Evolutionary conservation across 1,140 invertebrate species (phyloP).

Genomic region (Metaphire vulgaris): DNA sequence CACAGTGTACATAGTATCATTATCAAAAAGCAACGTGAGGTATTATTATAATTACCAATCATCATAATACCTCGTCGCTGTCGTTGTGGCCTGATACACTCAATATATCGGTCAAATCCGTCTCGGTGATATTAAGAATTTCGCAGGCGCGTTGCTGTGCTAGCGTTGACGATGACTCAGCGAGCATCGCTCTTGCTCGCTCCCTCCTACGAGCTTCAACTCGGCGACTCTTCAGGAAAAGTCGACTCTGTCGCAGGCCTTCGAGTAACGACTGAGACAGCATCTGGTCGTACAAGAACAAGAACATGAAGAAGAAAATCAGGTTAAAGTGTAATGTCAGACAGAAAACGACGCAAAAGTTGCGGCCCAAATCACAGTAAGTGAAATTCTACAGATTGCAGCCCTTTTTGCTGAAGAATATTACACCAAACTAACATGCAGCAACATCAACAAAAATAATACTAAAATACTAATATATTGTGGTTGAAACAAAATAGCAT

Average conservation of each 20-base stretch:
- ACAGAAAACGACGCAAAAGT: too few relatives aligned
- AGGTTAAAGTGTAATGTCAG: too few relatives aligned
- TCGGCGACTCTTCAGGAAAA: not conserved
- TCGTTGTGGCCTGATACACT: not conserved
- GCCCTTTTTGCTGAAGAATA: too few relatives aligned
- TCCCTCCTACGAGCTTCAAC: not conserved
- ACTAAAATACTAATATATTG: too few relatives aligned
- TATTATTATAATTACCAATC: not conserved
- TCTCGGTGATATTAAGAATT: not conserved
- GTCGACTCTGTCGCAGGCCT: not conserved
- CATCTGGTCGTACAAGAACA: too few relatives aligned
- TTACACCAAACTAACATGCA: too few relatives aligned
- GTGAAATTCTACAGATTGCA: too few relatives aligned
- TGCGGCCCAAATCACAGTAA: too few relatives aligned
- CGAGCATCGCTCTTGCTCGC: not conserved
- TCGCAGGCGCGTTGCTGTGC: not conserved
- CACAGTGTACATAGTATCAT: not conserved
- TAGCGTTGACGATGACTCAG: not conserved
- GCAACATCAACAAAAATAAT: too few relatives aligned
- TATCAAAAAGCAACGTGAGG: not conserved
- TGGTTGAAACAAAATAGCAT: too few relatives aligned
- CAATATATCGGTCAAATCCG: not conserved
- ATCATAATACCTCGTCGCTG: not conserved
- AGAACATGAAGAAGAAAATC: too few relatives aligned
- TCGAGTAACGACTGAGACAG: not conserved